Base-by-base conservation (phyloP, 2,797 vertebrate genomes). In the Hoplostethus atlanticus region DNA sequence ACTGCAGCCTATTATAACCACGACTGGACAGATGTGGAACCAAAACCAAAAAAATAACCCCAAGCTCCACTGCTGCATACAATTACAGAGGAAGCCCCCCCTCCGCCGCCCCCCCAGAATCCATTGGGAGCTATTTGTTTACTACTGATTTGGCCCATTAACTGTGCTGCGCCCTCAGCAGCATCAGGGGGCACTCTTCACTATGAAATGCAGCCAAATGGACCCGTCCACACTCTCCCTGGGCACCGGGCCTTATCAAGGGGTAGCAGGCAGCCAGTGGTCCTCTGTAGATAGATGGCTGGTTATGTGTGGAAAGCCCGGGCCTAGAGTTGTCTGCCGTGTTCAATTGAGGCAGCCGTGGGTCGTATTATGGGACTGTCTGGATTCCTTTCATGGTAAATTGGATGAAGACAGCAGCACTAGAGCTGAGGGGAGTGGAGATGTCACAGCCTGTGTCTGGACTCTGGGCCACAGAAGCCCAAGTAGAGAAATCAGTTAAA, bases 141-240 rank as follows among this genome's bases (percentile, higher is more conserved):
- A 62, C 60, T 1, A 15, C 64, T 67, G 46, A 21, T 55, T 69
- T 68, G 60, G 60, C 68, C 28, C 47, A 31, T 63, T 9, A 11
- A 8, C 66, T 85, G 87, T 53, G 71, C 58, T 73, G 71, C 3
- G 10, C 38, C 48, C 50, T 54, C 25, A 12, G 2, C 38, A 25
- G 6, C 92, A 91, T 77, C 69, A 90, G 91, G 84, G 89, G 91
- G 87, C 90, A 79, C 74, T 91, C 55, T 87, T 91, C 60, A 42
- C 88, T 66, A 60, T 68, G 51, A 63, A 86, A 90, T 84, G 42
- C 50, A 6, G 2, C 56, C 65, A 68, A 42, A 55, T 65, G 72
- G 80, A 10, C 8, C 6, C 21, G 57, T 84, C 79, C 80, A 48
- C 67, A 53, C 48, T 68, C 11, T 83, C 84, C 72, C 64, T 44